Base-by-base conservation (phyloP, 2,797 vertebrate genomes). In the Danio kyathit region DNA sequence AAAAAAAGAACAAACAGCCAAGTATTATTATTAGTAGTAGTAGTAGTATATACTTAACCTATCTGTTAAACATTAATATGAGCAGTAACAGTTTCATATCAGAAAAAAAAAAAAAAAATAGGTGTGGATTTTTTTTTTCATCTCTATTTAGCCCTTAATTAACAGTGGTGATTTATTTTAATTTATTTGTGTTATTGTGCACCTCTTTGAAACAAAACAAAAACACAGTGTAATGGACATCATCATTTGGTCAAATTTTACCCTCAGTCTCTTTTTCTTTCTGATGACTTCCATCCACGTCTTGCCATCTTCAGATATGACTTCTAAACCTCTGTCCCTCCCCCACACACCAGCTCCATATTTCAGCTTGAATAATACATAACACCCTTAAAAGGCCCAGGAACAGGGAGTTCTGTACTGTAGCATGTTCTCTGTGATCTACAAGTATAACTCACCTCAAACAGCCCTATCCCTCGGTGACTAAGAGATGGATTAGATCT, bases 321-420 rank as follows among this genome's bases (percentile, higher is more conserved):
- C 40, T 44, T 12, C n/a, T 44, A 49, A 59, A 46, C 21, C 64
- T 7, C 6, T 16, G 5, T 44, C 40, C 8, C 54, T 7, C 17
- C 54, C 7, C n/a, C 11, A 11, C 38, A 57, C 54, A 14, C 11
- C 9, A 56, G 16, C 21, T 19, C 52, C 41, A 38, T 48, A 46
- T 49, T 17, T 59, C 7, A 12, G 11, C 43, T 49, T 69, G n/a
- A 78, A 69, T 69, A 69, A 78, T 59, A 69, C 64, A 59, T 41
- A 19, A 7, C 5, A 40, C 5, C 41, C 6, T 6, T 49, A 59
- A 77, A 77, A 67, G 6, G 64, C 5, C 11, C 11, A 38, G 21
- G 74, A 40, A 67, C 5, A 14, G 11, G 11, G 46, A 6, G 44
- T 78, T 40, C 21, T 60, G 54, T 49, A 12, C 51, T 12, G 41